These are phyloP conservation scores for Leptopilina syphax DNA, from an alignment of 2,888 invertebrate genomes.

Conservation along the genomic window DNA sequence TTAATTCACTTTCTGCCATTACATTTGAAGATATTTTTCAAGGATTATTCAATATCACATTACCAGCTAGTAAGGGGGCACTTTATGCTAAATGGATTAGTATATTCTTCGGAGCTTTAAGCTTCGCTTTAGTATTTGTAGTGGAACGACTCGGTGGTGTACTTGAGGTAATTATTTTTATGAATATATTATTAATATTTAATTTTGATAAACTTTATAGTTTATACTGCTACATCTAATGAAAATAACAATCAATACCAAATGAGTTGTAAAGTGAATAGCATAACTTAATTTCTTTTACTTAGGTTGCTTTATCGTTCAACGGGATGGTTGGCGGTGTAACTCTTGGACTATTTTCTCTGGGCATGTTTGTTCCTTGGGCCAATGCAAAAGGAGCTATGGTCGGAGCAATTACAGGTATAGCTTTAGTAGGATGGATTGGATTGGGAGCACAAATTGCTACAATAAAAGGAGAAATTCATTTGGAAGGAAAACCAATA, in stretches of 20 bases:
- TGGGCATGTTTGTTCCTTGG: constrained; percentile 94
- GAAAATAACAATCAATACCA: no score
- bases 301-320: constrained; percentile 87
- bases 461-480: constrained; percentile 76
- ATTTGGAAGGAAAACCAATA: constrained; percentile 76
- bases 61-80: constrained; percentile 88
- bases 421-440: constrained; percentile 81
- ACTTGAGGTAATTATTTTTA: constrained; percentile 80
- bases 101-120: constrained; percentile 84
- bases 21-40: constrained; percentile 92
- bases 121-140: constrained; percentile 89
- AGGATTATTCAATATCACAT: constrained; percentile 83
- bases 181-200: no score
- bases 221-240: no score
- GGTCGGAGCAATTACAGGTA: constrained; percentile 81
- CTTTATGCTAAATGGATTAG: constrained; percentile 84
- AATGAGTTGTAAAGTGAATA: no score
- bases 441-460: constrained; percentile 84
- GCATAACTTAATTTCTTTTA: no score
- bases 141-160: constrained; percentile 93
- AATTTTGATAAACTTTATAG: no score
- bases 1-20: constrained; percentile 95
- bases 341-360: constrained; percentile 89
- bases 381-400: constrained; percentile 89
- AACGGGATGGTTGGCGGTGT: constrained; percentile 95